These are phyloP conservation scores for Idaea aversata DNA, from an alignment of 2,888 invertebrate species.

Conservation along the genomic window DNA sequence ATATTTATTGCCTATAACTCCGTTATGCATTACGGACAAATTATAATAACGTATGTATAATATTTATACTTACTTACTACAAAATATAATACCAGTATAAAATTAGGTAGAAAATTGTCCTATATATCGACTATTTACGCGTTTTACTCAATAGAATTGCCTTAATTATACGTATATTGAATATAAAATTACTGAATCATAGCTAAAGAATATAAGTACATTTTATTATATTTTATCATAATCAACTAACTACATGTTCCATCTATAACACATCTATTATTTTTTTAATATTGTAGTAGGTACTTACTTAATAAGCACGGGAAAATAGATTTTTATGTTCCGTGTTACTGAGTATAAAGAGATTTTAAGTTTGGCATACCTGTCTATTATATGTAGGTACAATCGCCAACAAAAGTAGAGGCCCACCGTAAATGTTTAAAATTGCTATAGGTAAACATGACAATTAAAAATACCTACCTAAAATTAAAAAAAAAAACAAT, in stretches of 20 bases:
- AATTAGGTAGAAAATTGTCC: slow-evolving; percentile 1
- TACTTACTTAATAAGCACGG: background rate
- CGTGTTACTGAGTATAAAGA: too few relatives aligned
- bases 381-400: too few relatives aligned
- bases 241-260: background rate
- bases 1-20: background rate
- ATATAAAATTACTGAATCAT: background rate
- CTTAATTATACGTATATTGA: background rate
- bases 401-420: too few relatives aligned
- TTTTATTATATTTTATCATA: background rate
- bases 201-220: background rate
- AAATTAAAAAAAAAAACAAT: too few relatives aligned
- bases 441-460: too few relatives aligned
- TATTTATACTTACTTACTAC: background rate
- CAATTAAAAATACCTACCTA: too few relatives aligned
- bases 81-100: background rate
- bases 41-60: background rate
- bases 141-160: background rate
- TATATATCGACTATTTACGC: background rate
- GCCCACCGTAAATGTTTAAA: too few relatives aligned
- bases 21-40: background rate
- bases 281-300: too few relatives aligned
- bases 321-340: too few relatives aligned
- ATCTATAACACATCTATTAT: background rate
- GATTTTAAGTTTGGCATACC: too few relatives aligned